Evolutionary conservation across 2,797 vertebrate species (phyloP).

Genomic region (Borostomias antarcticus): DNA sequence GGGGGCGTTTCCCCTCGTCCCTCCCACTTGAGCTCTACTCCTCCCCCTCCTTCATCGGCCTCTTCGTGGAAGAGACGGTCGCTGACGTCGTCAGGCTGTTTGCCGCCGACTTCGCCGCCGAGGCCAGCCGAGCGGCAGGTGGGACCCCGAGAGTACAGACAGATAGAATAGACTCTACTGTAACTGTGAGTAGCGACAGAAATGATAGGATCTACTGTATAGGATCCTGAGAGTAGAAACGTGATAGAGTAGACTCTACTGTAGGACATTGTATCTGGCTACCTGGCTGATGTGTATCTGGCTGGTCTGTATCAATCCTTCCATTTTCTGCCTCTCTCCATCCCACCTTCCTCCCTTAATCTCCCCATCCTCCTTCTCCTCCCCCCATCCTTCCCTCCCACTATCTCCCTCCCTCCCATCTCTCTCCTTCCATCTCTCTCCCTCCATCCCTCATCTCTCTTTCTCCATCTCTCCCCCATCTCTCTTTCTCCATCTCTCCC

Average conservation of each 20-base stretch:
- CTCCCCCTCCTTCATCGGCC: constrained; percentile 94
- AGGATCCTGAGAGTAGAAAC: constrained; percentile 13
- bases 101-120: constrained; percentile 87
- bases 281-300: no score
- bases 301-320: background rate
- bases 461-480: background rate
- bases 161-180: background rate
- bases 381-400: no score
- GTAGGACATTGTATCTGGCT: background rate
- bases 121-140: constrained; percentile 89
- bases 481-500: no score
- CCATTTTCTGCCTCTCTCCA: background rate
- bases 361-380: constrained; percentile 2
- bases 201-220: constrained; percentile 47
- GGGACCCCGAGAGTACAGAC: constrained; percentile 14
- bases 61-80: constrained; percentile 92
- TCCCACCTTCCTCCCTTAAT: background rate
- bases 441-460: background rate
- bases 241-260: background rate
- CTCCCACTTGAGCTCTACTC: constrained; percentile 93
- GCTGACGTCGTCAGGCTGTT: constrained; percentile 94
- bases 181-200: background rate
- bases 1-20: constrained; percentile 85
- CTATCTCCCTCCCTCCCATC: background rate
- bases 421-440: background rate